Evolutionary conservation across 1,140 invertebrate genomes (phyloP).

Genomic region (Caenorhabditis inopinata): DNA sequence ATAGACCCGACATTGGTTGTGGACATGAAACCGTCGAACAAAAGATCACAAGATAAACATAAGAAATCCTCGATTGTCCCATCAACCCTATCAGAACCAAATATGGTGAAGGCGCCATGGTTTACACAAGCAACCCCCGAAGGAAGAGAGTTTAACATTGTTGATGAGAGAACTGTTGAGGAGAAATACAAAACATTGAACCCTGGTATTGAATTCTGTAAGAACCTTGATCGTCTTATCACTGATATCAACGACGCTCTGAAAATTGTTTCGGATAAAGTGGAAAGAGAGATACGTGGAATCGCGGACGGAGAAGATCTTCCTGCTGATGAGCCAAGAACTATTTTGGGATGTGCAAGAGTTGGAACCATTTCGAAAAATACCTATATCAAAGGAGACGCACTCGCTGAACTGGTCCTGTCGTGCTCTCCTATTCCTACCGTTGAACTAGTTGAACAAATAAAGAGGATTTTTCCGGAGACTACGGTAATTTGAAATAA

Average conservation of each 20-base stretch:
- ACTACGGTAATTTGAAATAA: too few relatives aligned
- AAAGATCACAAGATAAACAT: not conserved
- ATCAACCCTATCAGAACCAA: too few relatives aligned
- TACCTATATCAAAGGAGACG: not conserved
- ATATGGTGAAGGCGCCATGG: too few relatives aligned
- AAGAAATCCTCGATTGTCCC: too few relatives aligned
- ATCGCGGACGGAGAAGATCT: not conserved
- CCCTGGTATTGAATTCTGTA: not conserved
- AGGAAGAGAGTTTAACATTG: not conserved
- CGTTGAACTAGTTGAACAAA: not conserved
- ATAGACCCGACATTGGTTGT: slow-evolving; percentile 32
- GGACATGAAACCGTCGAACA: not conserved
- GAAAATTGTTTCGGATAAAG: not conserved
- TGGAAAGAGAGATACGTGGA: not conserved
- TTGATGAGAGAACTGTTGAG: not conserved
- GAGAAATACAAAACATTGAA: not conserved
- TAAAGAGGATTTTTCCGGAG: not conserved
- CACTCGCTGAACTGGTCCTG: not conserved
- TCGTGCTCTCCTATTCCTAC: not conserved
- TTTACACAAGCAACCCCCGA: not conserved
- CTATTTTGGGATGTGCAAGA: not conserved
- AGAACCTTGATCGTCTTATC: not conserved
- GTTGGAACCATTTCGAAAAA: not conserved
- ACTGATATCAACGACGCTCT: not conserved
- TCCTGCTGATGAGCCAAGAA: not conserved